A percentile compares a stretch with the other conserved stretches of the same genome.
These are phyloP conservation scores for Myiopsitta monachus DNA, from an alignment of 2,113 vertebrate genomes.

Conservation along the genomic window DNA sequence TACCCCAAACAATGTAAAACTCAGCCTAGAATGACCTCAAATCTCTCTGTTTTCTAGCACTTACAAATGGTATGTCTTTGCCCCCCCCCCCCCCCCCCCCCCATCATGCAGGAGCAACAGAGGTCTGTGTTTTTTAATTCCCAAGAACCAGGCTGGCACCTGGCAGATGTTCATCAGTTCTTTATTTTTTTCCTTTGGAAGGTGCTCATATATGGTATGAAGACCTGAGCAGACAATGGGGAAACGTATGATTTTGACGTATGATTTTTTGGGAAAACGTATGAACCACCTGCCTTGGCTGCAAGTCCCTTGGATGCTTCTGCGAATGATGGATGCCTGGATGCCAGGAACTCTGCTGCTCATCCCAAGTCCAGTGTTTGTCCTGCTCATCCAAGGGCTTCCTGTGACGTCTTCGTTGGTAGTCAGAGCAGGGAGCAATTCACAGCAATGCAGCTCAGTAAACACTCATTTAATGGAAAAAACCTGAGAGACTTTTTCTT, in stretches of 20 bases:
- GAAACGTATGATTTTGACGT: background rate
- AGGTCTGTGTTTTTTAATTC: background rate
- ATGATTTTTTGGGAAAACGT: background rate
- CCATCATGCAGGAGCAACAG: background rate
- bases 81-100: background rate
- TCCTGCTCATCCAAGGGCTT: background rate
- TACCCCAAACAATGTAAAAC: background rate
- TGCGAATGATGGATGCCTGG: background rate
- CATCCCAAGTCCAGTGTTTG: background rate
- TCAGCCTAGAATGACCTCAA: background rate
- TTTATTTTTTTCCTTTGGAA: background rate
- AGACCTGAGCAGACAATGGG: background rate
- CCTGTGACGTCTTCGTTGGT: background rate
- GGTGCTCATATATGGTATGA: background rate
- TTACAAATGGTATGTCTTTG: background rate
- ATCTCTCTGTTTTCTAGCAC: background rate
- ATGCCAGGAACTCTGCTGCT: background rate
- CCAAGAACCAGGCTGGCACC: background rate
- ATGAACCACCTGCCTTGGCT: fast-evolving
- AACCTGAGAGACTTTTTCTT: background rate
- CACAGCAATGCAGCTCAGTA: background rate
- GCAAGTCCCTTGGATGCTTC: background rate
- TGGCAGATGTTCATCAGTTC: background rate
- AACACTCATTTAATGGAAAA: conserved; percentile 47
- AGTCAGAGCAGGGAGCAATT: background rate